phyloP scores from a whole-genome alignment of 1,140 invertebrate genomes.

The Oreohelix idahoensis region DNA sequence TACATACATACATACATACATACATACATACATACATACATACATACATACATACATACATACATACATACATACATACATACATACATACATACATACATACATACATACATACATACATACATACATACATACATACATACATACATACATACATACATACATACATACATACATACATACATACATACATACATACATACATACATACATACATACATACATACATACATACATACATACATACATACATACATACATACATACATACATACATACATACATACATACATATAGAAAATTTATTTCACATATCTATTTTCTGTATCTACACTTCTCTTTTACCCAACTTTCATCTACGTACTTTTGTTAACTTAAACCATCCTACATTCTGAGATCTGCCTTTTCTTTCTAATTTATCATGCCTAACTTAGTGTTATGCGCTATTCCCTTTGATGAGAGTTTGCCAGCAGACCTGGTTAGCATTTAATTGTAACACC shows the following conservation, averaged over 20 bases:
- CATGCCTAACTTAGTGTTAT: too few relatives aligned
- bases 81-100: slow-evolving; percentile 12
- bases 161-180: not conserved
- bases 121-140: not conserved
- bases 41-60: not conserved
- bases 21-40: not conserved
- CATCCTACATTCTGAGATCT: too few relatives aligned
- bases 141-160: not conserved
- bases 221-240: slow-evolving; percentile 26
- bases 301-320: too few relatives aligned
- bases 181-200: not conserved
- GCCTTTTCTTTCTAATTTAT: too few relatives aligned
- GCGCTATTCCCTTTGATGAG: too few relatives aligned
- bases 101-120: not conserved
- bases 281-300: too few relatives aligned
- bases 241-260: slow-evolving; percentile 29
- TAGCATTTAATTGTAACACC: too few relatives aligned
- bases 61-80: not conserved
- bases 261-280: slow-evolving; percentile 16
- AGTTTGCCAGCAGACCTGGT: too few relatives aligned
- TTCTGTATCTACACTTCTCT: too few relatives aligned
- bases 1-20: not conserved
- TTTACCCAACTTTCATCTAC: too few relatives aligned
- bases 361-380: too few relatives aligned
- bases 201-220: slow-evolving; percentile 11